These are phyloP conservation scores for Tetragonisca angustula DNA, from an alignment of 2,888 invertebrate genomes.

Conservation along the genomic window DNA sequence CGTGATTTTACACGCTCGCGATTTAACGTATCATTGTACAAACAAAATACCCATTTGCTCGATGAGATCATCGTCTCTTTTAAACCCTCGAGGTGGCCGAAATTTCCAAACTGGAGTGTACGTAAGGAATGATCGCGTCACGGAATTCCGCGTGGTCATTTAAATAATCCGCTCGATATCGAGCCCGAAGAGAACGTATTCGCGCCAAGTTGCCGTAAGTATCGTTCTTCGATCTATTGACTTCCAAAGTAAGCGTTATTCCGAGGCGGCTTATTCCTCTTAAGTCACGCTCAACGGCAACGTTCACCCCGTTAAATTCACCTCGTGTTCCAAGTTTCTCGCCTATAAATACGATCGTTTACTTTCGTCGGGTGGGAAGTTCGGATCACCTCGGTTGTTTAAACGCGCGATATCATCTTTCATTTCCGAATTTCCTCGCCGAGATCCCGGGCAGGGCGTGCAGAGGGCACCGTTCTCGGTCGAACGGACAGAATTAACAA, in stretches of 20 bases:
- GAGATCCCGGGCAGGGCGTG: no score
- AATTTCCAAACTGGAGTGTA: no score
- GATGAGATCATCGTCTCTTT: no score
- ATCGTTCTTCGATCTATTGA: neutral
- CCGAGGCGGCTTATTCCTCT: neutral
- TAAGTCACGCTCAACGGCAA: neutral
- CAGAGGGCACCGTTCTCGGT: neutral
- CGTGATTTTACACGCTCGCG: no score
- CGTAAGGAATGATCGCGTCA: neutral
- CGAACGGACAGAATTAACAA: conserved; percentile 6
- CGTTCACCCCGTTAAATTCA: neutral
- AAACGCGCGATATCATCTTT: neutral
- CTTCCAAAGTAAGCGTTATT: neutral
- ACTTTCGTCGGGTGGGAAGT: neutral
- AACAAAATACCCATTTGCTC: no score
- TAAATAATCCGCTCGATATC: conserved; percentile 25
- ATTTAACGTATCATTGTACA: no score
- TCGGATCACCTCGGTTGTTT: neutral
- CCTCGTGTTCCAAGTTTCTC: neutral
- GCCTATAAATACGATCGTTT: neutral
- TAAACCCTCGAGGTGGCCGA: no score
- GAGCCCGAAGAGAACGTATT: neutral
- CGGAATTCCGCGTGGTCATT: conserved; percentile 16
- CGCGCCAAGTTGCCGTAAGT: neutral
- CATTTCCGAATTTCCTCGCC: no score